Evolutionary conservation across 2,113 vertebrate species (phyloP).

Genomic region (Prinia subflava): DNA sequence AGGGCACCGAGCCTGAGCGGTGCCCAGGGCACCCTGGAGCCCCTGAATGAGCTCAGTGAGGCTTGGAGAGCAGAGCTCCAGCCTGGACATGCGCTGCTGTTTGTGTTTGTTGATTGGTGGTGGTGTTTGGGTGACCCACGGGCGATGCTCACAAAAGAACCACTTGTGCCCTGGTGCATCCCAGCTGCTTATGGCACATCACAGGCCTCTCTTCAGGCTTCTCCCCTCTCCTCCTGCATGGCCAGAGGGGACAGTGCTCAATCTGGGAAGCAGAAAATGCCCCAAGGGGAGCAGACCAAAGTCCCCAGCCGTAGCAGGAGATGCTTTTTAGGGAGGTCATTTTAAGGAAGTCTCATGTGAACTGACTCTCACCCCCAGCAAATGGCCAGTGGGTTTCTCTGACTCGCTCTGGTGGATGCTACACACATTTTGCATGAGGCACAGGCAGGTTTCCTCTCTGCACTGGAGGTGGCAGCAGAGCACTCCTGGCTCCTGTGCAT

Average conservation of each 20-base stretch:
- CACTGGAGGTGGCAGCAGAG: constrained; percentile 40
- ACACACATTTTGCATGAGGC: not conserved
- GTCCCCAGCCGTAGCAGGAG: not conserved
- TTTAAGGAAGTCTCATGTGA: rapidly evolving
- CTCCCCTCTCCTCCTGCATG: not conserved
- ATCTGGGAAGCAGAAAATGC: not conserved
- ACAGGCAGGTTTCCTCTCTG: not conserved
- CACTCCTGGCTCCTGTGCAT: not conserved
- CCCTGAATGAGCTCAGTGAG: not conserved
- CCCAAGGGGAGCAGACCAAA: rapidly evolving
- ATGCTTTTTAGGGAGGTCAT: not conserved
- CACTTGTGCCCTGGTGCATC: not conserved
- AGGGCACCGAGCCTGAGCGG: not conserved
- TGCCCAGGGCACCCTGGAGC: not conserved
- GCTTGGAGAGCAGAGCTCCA: not conserved
- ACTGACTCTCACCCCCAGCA: not conserved
- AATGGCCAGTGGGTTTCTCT: not conserved
- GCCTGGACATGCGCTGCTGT: rapidly evolving
- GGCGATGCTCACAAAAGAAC: not conserved
- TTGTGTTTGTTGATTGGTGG: not conserved
- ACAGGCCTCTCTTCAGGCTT: rapidly evolving
- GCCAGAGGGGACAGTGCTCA: not conserved
- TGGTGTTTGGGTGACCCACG: not conserved
- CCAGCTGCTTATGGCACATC: rapidly evolving
- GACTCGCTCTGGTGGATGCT: not conserved